Evolutionary conservation across 2,797 vertebrate species (phyloP).

Genomic region (Melanotaenia maccullochi): DNA sequence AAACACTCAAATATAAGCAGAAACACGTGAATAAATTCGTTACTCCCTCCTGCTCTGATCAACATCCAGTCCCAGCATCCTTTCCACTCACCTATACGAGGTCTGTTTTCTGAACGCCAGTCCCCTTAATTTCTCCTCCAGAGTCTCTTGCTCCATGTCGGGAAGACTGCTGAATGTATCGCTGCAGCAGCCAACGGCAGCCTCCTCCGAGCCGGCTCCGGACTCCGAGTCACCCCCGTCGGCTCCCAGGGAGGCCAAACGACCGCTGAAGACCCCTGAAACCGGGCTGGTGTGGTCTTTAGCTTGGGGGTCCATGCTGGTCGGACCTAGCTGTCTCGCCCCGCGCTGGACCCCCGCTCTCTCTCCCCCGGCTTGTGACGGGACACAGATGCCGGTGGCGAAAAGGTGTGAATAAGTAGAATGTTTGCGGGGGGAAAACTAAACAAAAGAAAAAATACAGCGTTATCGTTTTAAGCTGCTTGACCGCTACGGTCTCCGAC

Average conservation of each 20-base stretch:
- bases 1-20: background rate
- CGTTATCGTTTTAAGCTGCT: background rate
- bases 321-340: slow-evolving; percentile 58
- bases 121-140: slow-evolving; percentile 92
- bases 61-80: slow-evolving; percentile 52
- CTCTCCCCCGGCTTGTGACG: slow-evolving; percentile 27
- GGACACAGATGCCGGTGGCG: slow-evolving; percentile 49
- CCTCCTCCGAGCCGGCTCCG: slow-evolving; percentile 77
- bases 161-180: slow-evolving; percentile 79
- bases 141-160: slow-evolving; percentile 86
- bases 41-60: slow-evolving; percentile 22
- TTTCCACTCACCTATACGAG: slow-evolving; percentile 91
- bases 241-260: slow-evolving; percentile 76
- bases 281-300: slow-evolving; percentile 62
- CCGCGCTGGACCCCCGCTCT: slow-evolving; percentile 69
- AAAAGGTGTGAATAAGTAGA: background rate
- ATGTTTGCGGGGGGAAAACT: background rate
- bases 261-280: slow-evolving; percentile 64
- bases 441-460: too few species aligned
- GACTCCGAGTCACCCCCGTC: slow-evolving; percentile 80
- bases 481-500: slow-evolving; percentile 22
- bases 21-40: background rate
- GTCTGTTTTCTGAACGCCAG: slow-evolving; percentile 97
- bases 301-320: slow-evolving; percentile 84
- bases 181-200: slow-evolving; percentile 70